Evolutionary conservation across 2,888 invertebrate species (phyloP).

Genomic region (Polymixis flavicincta): DNA sequence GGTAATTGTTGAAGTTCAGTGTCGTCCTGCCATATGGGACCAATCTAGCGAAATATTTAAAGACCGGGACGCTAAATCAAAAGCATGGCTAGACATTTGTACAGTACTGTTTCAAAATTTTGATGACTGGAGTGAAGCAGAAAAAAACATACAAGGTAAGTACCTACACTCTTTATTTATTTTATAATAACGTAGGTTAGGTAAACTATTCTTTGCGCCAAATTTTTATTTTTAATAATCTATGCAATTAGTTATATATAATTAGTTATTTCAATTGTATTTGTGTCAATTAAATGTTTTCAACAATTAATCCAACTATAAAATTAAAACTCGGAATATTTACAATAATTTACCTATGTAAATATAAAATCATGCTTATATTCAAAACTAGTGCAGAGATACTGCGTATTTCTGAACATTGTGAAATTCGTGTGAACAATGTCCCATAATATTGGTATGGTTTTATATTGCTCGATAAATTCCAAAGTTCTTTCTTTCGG

Average conservation of each 20-base stretch:
- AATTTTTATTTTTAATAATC: slow-evolving; percentile 63
- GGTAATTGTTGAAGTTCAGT: slow-evolving; percentile 60
- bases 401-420: slow-evolving; percentile 62
- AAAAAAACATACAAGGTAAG: slow-evolving; percentile 47
- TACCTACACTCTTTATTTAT: slow-evolving; percentile 59
- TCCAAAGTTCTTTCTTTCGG: slow-evolving; percentile 69
- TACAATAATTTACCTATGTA: slow-evolving; percentile 53
- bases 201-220: slow-evolving; percentile 59
- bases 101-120: slow-evolving; percentile 56
- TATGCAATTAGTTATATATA: slow-evolving; percentile 61
- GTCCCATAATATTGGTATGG: slow-evolving; percentile 68
- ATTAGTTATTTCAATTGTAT: slow-evolving; percentile 56
- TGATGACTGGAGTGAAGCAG: slow-evolving; percentile 51
- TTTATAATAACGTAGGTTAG: slow-evolving; percentile 59
- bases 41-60: slow-evolving; percentile 53
- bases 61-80: slow-evolving; percentile 54
- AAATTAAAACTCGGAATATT: slow-evolving; percentile 54
- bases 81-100: slow-evolving; percentile 59
- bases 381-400: slow-evolving; percentile 62
- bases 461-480: slow-evolving; percentile 70
- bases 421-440: slow-evolving; percentile 66
- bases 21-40: slow-evolving; percentile 59
- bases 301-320: slow-evolving; percentile 61
- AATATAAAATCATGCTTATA: slow-evolving; percentile 58
- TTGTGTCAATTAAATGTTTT: slow-evolving; percentile 62